A percentile compares a stretch with the other conserved stretches of the same genome.
phyloP scores from a whole-genome alignment of 2,888 invertebrate species.

The Flexamia atlantica region DNA sequence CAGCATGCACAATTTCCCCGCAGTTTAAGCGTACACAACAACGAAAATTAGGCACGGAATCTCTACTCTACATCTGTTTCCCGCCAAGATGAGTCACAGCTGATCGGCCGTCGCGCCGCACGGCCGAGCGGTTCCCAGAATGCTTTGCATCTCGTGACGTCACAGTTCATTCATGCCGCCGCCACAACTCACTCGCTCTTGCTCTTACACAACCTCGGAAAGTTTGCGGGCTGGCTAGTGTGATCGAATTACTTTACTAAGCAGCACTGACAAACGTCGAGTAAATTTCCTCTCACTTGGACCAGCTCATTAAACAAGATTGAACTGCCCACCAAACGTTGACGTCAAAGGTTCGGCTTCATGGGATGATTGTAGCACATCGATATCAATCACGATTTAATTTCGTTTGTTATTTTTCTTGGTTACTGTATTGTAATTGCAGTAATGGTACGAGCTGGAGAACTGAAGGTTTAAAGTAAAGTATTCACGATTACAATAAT shows the following conservation, averaged over 20 bases:
- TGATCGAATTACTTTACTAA: background rate
- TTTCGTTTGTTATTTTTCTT: too few relatives aligned
- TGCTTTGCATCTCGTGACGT: conserved; percentile 41
- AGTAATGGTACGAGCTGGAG: too few relatives aligned
- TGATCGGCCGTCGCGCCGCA: conserved; percentile 2
- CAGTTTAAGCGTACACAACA: too few relatives aligned
- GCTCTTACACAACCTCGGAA: conserved; percentile 22
- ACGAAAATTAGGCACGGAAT: too few relatives aligned
- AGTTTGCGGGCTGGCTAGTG: background rate
- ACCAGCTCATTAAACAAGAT: background rate
- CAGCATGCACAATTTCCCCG: too few relatives aligned
- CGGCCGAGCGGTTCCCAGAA: conserved; percentile 13
- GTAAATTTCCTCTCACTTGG: conserved; percentile 19
- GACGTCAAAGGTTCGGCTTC: conserved; percentile 38
- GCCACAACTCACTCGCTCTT: conserved; percentile 23
- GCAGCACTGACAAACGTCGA: background rate
- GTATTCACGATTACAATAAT: too few relatives aligned
- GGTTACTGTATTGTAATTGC: too few relatives aligned
- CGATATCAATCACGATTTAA: background rate
- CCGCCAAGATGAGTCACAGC: conserved; percentile 39
- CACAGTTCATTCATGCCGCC: conserved; percentile 42
- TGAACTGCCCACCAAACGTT: background rate
- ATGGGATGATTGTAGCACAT: background rate
- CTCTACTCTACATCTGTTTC: background rate
- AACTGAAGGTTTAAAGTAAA: too few relatives aligned